These are phyloP conservation scores for Hirtodrosophila cameraria DNA, from an alignment of 2,888 invertebrate genomes.

Conservation along the genomic window DNA sequence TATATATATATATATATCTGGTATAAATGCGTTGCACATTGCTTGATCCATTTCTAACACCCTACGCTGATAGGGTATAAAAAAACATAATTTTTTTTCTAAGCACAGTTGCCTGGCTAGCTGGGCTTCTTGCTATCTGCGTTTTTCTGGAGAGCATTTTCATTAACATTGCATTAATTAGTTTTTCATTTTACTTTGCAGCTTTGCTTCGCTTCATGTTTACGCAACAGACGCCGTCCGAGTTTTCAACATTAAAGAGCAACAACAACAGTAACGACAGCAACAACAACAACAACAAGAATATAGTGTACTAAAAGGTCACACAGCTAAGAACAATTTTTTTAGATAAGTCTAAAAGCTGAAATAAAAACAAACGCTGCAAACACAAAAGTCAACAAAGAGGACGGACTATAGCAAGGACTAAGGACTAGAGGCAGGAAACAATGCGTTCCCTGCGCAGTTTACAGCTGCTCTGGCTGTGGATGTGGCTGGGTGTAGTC, in stretches of 20 bases:
- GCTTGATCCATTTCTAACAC: too few species aligned
- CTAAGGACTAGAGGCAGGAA: slow-evolving; percentile 24
- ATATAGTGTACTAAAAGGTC: slow-evolving; percentile 39
- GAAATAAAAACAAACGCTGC: slow-evolving; percentile 50
- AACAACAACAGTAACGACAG: slow-evolving; percentile 19
- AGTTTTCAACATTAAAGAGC: slow-evolving; percentile 51
- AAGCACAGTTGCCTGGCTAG: not conserved
- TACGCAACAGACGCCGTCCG: slow-evolving; percentile 34
- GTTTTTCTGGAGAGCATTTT: slow-evolving; percentile 32
- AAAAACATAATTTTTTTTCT: too few species aligned
- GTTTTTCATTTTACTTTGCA: slow-evolving; percentile 52
- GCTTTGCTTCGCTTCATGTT: slow-evolving; percentile 49
- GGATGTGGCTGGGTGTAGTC: slow-evolving; percentile 39
- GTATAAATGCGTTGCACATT: too few species aligned
- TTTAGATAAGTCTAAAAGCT: slow-evolving; percentile 53
- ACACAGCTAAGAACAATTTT: slow-evolving; percentile 39
- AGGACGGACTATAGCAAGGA: slow-evolving; percentile 19
- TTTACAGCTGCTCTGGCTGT: slow-evolving; percentile 48
- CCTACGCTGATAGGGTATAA: too few species aligned
- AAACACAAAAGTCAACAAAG: slow-evolving; percentile 33
- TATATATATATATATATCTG: too few species aligned
- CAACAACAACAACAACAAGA: too few species aligned
- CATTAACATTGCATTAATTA: slow-evolving; percentile 69
- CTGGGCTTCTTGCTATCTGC: not conserved
- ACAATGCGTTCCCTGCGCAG: slow-evolving; percentile 66